These are phyloP conservation scores for Adelosebastes latens DNA, from an alignment of 2,797 vertebrate genomes.

Conservation along the genomic window DNA sequence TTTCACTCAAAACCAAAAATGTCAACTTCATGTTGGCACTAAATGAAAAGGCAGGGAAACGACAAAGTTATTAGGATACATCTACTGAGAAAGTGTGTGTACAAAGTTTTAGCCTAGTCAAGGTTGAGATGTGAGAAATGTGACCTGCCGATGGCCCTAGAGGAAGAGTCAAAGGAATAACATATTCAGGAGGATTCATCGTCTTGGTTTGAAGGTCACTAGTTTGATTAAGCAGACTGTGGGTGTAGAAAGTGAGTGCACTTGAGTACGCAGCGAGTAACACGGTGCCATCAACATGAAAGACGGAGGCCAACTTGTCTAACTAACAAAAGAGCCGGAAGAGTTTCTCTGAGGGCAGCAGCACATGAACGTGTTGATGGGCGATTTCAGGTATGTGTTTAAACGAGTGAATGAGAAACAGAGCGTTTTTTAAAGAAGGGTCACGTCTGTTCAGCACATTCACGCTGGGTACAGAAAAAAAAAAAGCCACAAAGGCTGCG, in stretches of 20 bases:
- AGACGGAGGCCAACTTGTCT: background rate
- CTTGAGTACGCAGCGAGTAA: background rate
- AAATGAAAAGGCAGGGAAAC: background rate
- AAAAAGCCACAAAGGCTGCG: constrained; percentile 13
- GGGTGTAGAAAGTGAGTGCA: background rate
- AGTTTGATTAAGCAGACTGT: background rate
- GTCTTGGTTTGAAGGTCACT: constrained; percentile 11
- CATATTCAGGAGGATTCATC: background rate
- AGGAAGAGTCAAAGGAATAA: background rate
- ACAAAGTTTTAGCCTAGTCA: fast-evolving
- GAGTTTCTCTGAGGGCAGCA: constrained; percentile 3
- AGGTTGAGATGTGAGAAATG: background rate
- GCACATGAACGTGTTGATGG: background rate
- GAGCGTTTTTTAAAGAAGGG: constrained; percentile 20
- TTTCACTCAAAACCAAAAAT: no score
- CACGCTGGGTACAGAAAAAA: background rate
- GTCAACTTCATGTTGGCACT: background rate
- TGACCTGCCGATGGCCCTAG: background rate
- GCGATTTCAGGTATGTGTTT: constrained; percentile 17
- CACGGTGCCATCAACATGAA: background rate
- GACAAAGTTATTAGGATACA: background rate
- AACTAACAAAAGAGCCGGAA: background rate
- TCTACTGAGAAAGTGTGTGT: background rate
- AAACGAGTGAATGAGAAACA: constrained; percentile 24
- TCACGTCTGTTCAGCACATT: constrained; percentile 35